Evolutionary conservation across 2,113 vertebrate species (phyloP), one percentile per base, ranked within the genome.

Genomic region (Hippocampus guttulatus): DNA sequence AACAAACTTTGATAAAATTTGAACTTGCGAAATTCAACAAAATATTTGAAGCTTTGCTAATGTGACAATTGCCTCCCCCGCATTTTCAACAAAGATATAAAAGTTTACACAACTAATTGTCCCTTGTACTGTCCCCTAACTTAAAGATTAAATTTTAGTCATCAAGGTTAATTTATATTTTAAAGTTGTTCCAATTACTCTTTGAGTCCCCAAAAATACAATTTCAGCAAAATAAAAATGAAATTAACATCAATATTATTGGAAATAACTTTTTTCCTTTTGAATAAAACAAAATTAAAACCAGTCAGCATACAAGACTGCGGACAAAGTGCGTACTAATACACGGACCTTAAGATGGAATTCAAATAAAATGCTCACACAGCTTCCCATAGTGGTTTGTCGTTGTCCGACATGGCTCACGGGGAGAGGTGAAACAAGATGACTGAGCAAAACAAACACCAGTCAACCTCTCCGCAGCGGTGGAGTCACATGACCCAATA

Each of bases 401-500:
- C 80, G 78, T 76, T 88, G 67, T 77, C 58, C 65, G 75, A 76
- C 40, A 75, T 70, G 74, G 74, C 69, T 47, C 7, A 3, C 20
- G 18, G 41, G 11, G 23, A 71, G 60, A 30, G 70, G 30, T 23
- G 75, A 65, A 12, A 71, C 2, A 64, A 38, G 64, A 15, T 49
- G 71, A 47, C 71, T 64, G 68, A 70, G 40, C 27, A 71, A 79
- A 68, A 84, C 49, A 64, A 0, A 76, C 54, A 65, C 51, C 52
- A 76, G 51, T 65, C 58, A 64, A 8, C 33, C 62, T 11, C 20
- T 68, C 75, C 68, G 75, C 41, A 60, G 80, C 63, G 21, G 58
- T 45, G 61, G 70, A 79, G 77, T 82, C 81, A 65, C 16, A 38
- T 49, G 64, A 83, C 75, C 70, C 69, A 3, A 90, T 72, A 23